These are phyloP conservation scores for Andrena chrysosceles DNA, from an alignment of 2,888 invertebrate species.

Conservation along the genomic window DNA sequence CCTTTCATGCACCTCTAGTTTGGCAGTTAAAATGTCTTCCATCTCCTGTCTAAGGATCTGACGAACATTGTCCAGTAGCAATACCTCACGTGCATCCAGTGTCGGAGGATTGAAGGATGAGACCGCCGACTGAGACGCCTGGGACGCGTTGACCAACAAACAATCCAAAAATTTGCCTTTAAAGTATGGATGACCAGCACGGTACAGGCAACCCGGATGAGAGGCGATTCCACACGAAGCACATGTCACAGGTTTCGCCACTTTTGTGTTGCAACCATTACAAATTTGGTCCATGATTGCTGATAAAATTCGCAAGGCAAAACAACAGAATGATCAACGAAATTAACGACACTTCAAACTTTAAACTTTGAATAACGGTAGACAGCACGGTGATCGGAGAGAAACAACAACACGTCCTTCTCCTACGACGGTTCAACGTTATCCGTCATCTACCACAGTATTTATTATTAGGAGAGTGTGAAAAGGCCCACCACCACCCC, in stretches of 20 bases:
- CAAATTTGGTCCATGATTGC: not conserved
- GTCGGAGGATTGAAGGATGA: not conserved
- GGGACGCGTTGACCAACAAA: not conserved
- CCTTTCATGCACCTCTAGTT: not conserved
- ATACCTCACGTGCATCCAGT: not conserved
- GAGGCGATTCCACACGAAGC: not conserved
- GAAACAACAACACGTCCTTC: constrained; percentile 1
- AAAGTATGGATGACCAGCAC: not conserved
- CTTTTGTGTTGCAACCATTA: not conserved
- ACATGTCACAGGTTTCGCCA: not conserved
- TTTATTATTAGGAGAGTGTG: too few species aligned
- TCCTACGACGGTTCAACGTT: not conserved
- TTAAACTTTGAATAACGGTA: not conserved
- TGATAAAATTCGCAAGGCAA: not conserved
- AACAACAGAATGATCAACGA: not conserved
- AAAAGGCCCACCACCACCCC: too few species aligned
- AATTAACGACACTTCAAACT: not conserved
- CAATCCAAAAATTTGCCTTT: not conserved
- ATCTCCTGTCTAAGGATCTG: not conserved
- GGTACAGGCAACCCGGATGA: not conserved
- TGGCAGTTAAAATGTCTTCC: not conserved
- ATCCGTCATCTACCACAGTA: too few species aligned
- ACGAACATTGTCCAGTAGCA: not conserved
- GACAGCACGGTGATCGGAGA: not conserved
- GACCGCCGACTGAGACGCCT: not conserved